Percentiles rank a stretch among this genome's conserved stretches.
These are phyloP conservation scores for Stratiomys singularior DNA, from an alignment of 2,888 invertebrate species.

Conservation along the genomic window DNA sequence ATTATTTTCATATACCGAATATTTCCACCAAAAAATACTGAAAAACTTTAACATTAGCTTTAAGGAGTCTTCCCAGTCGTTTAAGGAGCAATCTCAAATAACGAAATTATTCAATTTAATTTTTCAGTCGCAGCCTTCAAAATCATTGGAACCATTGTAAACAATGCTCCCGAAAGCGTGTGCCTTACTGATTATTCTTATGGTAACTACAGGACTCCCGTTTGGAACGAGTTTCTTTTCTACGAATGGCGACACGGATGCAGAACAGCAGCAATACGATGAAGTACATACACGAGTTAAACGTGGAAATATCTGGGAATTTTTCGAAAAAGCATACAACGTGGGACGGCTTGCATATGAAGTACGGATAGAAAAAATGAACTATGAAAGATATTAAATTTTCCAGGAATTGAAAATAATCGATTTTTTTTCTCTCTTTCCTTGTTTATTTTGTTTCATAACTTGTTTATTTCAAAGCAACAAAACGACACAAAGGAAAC, in stretches of 20 bases:
- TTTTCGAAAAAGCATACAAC: conserved; percentile 61
- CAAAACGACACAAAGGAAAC: conserved; percentile 62
- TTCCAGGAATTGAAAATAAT: conserved; percentile 20
- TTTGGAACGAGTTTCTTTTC: conserved; percentile 1
- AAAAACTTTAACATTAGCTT: too few relatives aligned
- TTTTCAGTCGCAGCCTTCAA: too few relatives aligned
- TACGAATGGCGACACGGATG: neutral
- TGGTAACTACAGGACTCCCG: conserved; percentile 12
- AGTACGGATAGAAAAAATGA: conserved; percentile 55
- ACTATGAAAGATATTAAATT: conserved; percentile 12
- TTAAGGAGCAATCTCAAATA: too few relatives aligned
- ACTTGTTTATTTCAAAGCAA: conserved; percentile 61
- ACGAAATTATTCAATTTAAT: too few relatives aligned
- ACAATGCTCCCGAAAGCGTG: conserved; percentile 32
- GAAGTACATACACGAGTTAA: conserved; percentile 38
- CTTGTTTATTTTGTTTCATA: conserved; percentile 2
- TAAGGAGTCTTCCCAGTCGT: too few relatives aligned
- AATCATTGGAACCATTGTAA: neutral
- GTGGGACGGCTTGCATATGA: conserved; percentile 61
- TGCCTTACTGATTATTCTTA: conserved; percentile 18
- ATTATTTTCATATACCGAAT: too few relatives aligned
- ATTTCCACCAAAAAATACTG: too few relatives aligned
- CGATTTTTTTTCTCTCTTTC: conserved; percentile 32
- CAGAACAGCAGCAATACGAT: conserved; percentile 52
- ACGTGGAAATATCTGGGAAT: conserved; percentile 58